phyloP scores from a whole-genome alignment of 2,113 vertebrate species.

The Brachyistius frenatus region DNA sequence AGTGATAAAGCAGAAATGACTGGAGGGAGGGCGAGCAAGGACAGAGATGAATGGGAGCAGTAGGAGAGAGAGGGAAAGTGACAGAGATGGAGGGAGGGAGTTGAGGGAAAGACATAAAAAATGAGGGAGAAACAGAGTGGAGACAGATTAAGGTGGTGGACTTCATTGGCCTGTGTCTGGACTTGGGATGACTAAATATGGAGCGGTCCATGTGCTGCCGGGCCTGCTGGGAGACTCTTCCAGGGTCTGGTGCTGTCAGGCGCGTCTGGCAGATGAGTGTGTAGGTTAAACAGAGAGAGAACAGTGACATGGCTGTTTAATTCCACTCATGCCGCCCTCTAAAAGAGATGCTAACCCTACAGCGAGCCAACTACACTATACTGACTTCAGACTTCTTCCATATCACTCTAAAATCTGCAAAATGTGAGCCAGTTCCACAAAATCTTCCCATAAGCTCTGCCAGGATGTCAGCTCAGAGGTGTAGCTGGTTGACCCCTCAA shows the following conservation, averaged over 20 bases:
- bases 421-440: slow-evolving; percentile 28
- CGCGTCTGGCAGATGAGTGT: slow-evolving; percentile 65
- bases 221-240: slow-evolving; percentile 69
- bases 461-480: slow-evolving; percentile 46
- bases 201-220: slow-evolving; percentile 61
- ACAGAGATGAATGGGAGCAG: slow-evolving; percentile 62
- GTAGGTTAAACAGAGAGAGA: slow-evolving; percentile 76
- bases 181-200: slow-evolving; percentile 82
- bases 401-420: slow-evolving; percentile 29
- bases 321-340: slow-evolving; percentile 39
- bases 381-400: slow-evolving; percentile 36
- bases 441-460: slow-evolving; percentile 21
- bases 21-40: slow-evolving; percentile 46
- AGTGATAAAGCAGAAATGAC: slow-evolving; percentile 64
- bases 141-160: slow-evolving; percentile 65
- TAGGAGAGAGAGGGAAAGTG: slow-evolving; percentile 58
- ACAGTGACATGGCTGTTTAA: slow-evolving; percentile 70
- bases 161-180: slow-evolving; percentile 58
- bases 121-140: slow-evolving; percentile 47
- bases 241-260: slow-evolving; percentile 72
- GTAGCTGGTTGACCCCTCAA: slow-evolving; percentile 53
- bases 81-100: slow-evolving; percentile 58
- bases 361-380: not conserved
- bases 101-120: slow-evolving; percentile 56
- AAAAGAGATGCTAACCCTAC: slow-evolving; percentile 38